Percentiles rank a stretch among this genome's conserved stretches.
phyloP scores from a whole-genome alignment of 2,888 invertebrate species.

The Brachycybe producta region DNA sequence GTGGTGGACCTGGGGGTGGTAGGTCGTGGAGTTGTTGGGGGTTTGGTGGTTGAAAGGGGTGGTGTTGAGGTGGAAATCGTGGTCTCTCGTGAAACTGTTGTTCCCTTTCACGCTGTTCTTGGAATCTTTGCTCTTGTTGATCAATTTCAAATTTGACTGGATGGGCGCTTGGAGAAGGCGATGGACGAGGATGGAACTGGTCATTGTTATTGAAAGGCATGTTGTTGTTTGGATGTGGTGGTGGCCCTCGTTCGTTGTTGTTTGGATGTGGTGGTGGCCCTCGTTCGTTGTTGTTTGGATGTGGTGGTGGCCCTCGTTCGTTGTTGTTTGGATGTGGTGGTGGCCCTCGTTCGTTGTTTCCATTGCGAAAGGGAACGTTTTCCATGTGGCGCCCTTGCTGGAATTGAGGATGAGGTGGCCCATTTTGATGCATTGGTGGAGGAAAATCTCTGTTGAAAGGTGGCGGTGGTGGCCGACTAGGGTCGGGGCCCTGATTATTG shows the following conservation, averaged over 20 bases:
- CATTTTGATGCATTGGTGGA: constrained; percentile 2
- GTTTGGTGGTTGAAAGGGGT: background rate
- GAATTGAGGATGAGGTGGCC: background rate
- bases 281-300: too few species aligned
- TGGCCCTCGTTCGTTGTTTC: background rate
- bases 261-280: background rate
- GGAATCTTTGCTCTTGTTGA: background rate
- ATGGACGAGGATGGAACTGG: background rate
- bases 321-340: background rate
- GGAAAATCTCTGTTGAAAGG: background rate
- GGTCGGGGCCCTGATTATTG: background rate
- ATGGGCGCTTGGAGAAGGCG: constrained; percentile 6
- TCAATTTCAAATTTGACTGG: constrained; percentile 9
- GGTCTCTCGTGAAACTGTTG: background rate
- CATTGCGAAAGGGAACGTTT: background rate
- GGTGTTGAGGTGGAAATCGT: background rate
- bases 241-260: background rate
- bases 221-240: background rate
- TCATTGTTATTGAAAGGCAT: background rate
- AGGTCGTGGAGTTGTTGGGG: background rate
- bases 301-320: background rate
- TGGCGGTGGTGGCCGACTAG: background rate
- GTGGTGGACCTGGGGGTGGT: background rate
- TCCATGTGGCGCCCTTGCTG: background rate
- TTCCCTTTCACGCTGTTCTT: background rate